These are phyloP conservation scores for Megalops atlanticus DNA, from an alignment of 2,113 vertebrate genomes.

Conservation along the genomic window DNA sequence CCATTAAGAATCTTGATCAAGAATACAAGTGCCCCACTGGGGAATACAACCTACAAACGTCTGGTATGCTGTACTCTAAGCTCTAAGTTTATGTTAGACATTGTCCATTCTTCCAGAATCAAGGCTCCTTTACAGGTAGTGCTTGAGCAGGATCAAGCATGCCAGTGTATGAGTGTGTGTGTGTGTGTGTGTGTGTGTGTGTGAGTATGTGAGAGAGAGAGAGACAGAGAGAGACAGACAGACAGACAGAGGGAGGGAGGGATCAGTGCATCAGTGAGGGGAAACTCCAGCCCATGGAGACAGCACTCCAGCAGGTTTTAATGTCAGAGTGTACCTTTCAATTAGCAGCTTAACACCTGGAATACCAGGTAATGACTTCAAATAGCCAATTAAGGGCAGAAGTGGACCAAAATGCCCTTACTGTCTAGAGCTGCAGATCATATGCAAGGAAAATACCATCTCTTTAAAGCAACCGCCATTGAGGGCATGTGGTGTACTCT, in stretches of 20 bases:
- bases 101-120: no score
- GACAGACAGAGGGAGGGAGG: background rate
- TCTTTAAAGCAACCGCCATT: no score
- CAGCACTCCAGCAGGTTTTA: background rate
- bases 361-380: constrained; percentile 42
- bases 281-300: background rate
- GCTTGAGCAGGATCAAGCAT: no score
- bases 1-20: no score
- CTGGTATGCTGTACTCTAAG: background rate
- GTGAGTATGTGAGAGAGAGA: constrained; percentile 31
- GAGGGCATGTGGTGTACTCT: no score
- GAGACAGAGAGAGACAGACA: background rate
- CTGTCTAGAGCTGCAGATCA: no score
- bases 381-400: constrained; percentile 40
- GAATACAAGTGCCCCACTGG: no score
- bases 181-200: background rate
- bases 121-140: no score
- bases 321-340: constrained; percentile 30
- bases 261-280: background rate
- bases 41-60: background rate
- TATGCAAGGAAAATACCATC: no score
- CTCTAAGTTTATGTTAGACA: no score
- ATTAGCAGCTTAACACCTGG: constrained; percentile 50
- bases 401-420: background rate
- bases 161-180: no score